These are phyloP conservation scores for Clepsis dumicolana DNA, from an alignment of 2,888 invertebrate species.

Conservation along the genomic window DNA sequence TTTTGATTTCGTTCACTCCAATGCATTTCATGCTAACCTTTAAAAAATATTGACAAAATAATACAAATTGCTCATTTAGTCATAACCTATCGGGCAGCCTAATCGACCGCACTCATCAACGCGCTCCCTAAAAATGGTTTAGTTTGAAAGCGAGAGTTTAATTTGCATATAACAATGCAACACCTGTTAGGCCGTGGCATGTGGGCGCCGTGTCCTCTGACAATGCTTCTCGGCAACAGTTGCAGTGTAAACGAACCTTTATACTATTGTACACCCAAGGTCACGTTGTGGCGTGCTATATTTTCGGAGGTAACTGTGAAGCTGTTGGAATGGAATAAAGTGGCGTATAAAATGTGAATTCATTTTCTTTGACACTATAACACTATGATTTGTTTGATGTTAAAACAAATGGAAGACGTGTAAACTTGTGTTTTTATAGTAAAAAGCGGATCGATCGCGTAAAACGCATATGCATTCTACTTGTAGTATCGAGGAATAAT, in stretches of 20 bases:
- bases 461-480: neutral
- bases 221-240: slow-evolving; percentile 77
- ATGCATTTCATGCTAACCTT: neutral
- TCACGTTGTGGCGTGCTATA: slow-evolving; percentile 57
- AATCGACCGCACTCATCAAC: slow-evolving; percentile 36
- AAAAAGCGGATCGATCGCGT: neutral
- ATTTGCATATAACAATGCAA: slow-evolving; percentile 85
- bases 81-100: neutral
- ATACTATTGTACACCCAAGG: slow-evolving; percentile 81
- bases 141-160: slow-evolving; percentile 81
- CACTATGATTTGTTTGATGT: slow-evolving; percentile 4
- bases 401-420: slow-evolving; percentile 7
- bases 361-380: slow-evolving; percentile 1
- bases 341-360: slow-evolving; percentile 15
- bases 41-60: neutral
- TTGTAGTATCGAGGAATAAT: neutral
- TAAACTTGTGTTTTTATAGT: slow-evolving; percentile 2
- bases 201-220: slow-evolving; percentile 77
- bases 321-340: slow-evolving; percentile 5
- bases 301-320: slow-evolving; percentile 27
- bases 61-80: neutral
- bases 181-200: slow-evolving; percentile 77
- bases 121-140: slow-evolving; percentile 69
- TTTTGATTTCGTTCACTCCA: neutral
- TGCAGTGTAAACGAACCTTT: slow-evolving; percentile 85